phyloP scores from a whole-genome alignment of 2,888 invertebrate genomes.

The Teinopalpus imperialis region DNA sequence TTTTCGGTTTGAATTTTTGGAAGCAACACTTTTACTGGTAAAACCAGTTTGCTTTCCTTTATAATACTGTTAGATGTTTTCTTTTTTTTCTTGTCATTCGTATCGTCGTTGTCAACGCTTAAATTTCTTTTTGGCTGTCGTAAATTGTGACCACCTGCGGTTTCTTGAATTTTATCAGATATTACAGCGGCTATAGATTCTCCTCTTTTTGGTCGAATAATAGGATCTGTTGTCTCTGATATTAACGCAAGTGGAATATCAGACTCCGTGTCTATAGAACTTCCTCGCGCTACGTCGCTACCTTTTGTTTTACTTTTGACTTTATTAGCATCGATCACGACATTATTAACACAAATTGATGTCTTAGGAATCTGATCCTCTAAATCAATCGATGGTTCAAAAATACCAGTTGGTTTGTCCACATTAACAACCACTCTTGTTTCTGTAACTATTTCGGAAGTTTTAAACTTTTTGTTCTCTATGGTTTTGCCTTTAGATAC shows the following conservation, averaged over 20 bases:
- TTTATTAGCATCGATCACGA: slow-evolving; percentile 62
- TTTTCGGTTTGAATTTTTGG: slow-evolving; percentile 70
- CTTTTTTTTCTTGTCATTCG: slow-evolving; percentile 69
- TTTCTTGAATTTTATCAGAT: slow-evolving; percentile 76
- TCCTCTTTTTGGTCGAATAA: slow-evolving; percentile 67
- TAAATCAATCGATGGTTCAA: slow-evolving; percentile 85
- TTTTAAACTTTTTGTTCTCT: slow-evolving; percentile 70
- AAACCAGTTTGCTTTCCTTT: slow-evolving; percentile 71
- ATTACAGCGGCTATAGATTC: slow-evolving; percentile 74
- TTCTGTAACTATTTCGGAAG: slow-evolving; percentile 47
- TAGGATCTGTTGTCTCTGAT: slow-evolving; percentile 63
- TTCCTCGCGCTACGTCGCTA: slow-evolving; percentile 45
- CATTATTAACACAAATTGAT: slow-evolving; percentile 72
- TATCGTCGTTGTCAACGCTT: slow-evolving; percentile 58
- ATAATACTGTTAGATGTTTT: slow-evolving; percentile 65
- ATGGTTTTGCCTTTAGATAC: slow-evolving; percentile 74
- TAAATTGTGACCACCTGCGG: slow-evolving; percentile 68
- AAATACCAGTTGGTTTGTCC: slow-evolving; percentile 85
- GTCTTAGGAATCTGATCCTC: slow-evolving; percentile 85
- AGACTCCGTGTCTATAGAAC: slow-evolving; percentile 64
- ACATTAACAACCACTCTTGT: slow-evolving; percentile 63
- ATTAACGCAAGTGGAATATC: slow-evolving; percentile 69
- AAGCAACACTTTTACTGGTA: slow-evolving; percentile 62
- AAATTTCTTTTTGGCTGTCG: slow-evolving; percentile 71
- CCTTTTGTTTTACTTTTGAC: slow-evolving; percentile 56